Conservation (phyloP, 1,140 invertebrate genomes). For the Oryctes rhinoceros region DNA sequence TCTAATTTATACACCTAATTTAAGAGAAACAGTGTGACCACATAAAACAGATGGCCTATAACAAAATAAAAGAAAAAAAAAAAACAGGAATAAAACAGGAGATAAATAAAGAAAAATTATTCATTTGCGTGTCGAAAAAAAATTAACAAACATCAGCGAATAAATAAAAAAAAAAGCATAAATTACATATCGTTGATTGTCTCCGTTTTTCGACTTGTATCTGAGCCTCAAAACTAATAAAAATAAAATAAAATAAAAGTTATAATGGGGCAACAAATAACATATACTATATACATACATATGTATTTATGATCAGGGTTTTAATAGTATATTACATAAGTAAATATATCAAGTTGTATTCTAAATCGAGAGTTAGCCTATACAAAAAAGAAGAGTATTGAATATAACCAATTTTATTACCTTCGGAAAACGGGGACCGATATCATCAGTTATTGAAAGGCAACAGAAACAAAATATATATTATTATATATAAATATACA, state of each 20-base stretch:
- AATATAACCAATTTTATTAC: neutral
- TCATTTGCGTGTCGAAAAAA: neutral
- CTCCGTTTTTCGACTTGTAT: constrained; percentile 2
- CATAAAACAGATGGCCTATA: constrained; percentile 27
- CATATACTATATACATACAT: neutral
- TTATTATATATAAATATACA: neutral
- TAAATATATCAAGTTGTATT: neutral
- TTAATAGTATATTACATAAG: neutral
- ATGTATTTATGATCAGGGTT: constrained; percentile 15
- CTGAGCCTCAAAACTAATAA: neutral
- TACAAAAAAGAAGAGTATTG: neutral
- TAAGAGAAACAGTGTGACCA: neutral
- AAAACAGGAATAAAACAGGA: neutral
- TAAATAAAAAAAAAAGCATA: neutral
- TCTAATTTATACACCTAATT: neutral
- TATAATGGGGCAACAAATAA: neutral
- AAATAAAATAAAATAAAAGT: neutral
- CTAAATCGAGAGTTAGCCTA: neutral
- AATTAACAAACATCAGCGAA: neutral
- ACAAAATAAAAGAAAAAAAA: neutral
- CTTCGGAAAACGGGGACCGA: neutral
- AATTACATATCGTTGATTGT: constrained; percentile 5
- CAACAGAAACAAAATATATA: neutral
- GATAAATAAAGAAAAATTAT: too few species aligned
- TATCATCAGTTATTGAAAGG: neutral